These are phyloP conservation scores for Mechanitis messenoides DNA, from an alignment of 2,888 invertebrate genomes.

Conservation along the genomic window DNA sequence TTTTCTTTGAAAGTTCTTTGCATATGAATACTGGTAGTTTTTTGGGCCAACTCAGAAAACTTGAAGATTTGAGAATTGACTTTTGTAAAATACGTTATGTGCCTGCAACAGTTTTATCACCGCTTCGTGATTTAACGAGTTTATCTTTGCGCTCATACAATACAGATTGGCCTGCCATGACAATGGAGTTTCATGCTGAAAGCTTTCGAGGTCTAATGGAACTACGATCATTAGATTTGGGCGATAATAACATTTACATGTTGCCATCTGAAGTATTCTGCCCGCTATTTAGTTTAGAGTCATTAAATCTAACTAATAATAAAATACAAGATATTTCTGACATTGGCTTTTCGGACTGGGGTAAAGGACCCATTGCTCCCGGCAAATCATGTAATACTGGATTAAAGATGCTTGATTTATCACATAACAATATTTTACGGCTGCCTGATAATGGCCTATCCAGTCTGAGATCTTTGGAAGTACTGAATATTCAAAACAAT, in stretches of 20 bases:
- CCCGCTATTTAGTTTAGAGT: conserved; percentile 80
- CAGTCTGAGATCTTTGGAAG: conserved; percentile 81
- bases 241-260: conserved; percentile 86
- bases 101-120: conserved; percentile 81
- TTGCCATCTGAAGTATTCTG: conserved; percentile 84
- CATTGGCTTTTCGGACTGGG: conserved; percentile 86
- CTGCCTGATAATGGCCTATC: conserved; percentile 84
- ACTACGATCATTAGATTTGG: conserved; percentile 81
- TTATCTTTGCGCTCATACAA: conserved; percentile 84
- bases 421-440: conserved; percentile 82
- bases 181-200: conserved; percentile 85
- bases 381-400: conserved; percentile 83
- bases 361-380: conserved; percentile 80
- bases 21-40: conserved; percentile 79
- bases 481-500: conserved; percentile 85
- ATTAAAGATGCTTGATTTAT: conserved; percentile 83
- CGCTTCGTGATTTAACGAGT: conserved; percentile 81
- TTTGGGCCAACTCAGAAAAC: conserved; percentile 79
- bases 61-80: conserved; percentile 85
- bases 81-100: conserved; percentile 87
- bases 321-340: conserved; percentile 86
- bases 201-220: conserved; percentile 83
- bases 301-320: conserved; percentile 85
- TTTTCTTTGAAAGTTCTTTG: conserved; percentile 84
- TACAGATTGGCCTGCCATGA: conserved; percentile 87